A percentile compares a stretch with the other conserved stretches of the same genome.
Conservation (phyloP, 64 coral and sea anemone genomes). For the Anthopleura sola region DNA sequence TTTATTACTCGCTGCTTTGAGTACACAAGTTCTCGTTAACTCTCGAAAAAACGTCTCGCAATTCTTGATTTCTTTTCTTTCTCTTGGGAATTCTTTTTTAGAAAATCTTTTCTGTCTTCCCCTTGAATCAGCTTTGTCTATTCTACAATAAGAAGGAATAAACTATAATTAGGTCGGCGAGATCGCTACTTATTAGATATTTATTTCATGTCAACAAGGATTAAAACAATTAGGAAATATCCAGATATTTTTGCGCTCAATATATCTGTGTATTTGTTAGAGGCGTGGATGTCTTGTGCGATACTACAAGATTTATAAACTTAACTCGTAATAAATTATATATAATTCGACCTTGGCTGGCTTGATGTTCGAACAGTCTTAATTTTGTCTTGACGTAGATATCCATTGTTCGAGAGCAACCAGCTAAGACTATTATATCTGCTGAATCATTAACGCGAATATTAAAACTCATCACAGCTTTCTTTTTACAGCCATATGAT, state of each 20-base stretch:
- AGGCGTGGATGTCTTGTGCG: neutral
- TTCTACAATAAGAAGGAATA: neutral
- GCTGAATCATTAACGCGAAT: neutral
- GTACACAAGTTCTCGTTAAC: neutral
- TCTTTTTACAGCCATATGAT: neutral
- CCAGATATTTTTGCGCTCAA: neutral
- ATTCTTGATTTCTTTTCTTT: neutral
- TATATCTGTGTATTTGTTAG: neutral
- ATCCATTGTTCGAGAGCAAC: neutral
- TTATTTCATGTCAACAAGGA: slow-evolving; percentile 5
- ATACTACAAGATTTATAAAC: neutral
- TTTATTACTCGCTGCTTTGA: neutral
- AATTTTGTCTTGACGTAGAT: neutral
- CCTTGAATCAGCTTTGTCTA: neutral
- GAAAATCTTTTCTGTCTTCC: neutral
- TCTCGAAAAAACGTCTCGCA: neutral
- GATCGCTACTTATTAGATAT: neutral
- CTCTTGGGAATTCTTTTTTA: neutral
- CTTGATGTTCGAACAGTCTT: neutral
- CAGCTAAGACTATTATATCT: neutral
- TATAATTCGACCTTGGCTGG: neutral
- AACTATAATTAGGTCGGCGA: neutral
- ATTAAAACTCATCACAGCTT: neutral
- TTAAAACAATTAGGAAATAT: neutral
- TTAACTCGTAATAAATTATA: neutral